Evolutionary conservation across 2,888 invertebrate genomes (phyloP).

Genomic region (Cephonodes hylas): DNA sequence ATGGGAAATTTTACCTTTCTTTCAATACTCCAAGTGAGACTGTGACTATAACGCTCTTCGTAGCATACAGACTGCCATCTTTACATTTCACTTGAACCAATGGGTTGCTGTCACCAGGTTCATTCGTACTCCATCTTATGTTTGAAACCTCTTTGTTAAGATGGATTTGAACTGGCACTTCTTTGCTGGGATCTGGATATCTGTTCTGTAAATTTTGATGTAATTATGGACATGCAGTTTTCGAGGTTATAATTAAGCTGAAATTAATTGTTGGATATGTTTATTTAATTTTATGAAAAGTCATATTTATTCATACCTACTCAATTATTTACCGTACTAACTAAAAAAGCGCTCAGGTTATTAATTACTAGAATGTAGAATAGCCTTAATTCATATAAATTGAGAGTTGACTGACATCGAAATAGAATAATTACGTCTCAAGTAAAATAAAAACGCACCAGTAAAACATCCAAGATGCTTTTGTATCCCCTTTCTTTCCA

Average conservation of each 20-base stretch:
- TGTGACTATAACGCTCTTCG: conserved; percentile 85
- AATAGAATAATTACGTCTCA: background rate
- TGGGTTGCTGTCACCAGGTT: conserved; percentile 49
- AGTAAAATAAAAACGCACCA: conserved; percentile 68
- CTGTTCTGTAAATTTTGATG: conserved; percentile 62
- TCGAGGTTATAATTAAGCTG: too few relatives aligned
- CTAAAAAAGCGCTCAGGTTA: too few relatives aligned
- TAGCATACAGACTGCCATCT: conserved; percentile 77
- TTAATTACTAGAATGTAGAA: too few relatives aligned
- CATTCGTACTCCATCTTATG: conserved; percentile 69
- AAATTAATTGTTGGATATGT: too few relatives aligned
- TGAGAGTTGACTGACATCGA: too few relatives aligned
- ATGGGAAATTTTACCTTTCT: conserved; percentile 65
- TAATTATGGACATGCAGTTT: too few relatives aligned
- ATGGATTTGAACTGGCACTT: conserved; percentile 68
- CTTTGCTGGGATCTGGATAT: conserved; percentile 65
- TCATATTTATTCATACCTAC: too few relatives aligned
- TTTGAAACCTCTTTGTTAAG: conserved; percentile 78
- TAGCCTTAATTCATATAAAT: too few relatives aligned
- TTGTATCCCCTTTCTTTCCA: conserved; percentile 89
- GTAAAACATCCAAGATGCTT: conserved; percentile 84
- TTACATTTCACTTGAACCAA: conserved; percentile 77
- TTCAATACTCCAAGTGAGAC: conserved; percentile 86
- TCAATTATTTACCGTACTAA: too few relatives aligned
- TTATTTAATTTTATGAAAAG: background rate